Base-by-base conservation (phyloP, 1,140 invertebrate species). In the Sycophila sp. region DNA sequence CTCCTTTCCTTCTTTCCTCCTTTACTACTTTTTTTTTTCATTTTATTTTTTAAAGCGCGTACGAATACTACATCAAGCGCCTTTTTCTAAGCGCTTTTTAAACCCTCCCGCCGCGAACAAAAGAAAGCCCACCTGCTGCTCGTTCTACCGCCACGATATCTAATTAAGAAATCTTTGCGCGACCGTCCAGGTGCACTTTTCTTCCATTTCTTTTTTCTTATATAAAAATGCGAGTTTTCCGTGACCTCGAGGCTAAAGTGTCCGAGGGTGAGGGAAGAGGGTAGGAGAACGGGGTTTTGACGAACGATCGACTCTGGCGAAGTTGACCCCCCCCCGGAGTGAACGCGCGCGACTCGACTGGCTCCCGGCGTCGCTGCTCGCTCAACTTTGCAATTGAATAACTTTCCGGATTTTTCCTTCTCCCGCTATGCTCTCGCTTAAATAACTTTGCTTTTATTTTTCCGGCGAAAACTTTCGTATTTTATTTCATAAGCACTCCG, bases 91-190 rank as follows among this genome's bases (percentile, higher is more conserved):
- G 13, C 38, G 38, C 42, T 8, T n/a, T n/a, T 45, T 19, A 45
- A 45, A 45, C 40, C 8, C 17, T 24, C 34, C n/a, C 55, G 28
- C 15, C 34, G 15, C 30, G 34, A 19, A 38, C 8, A 26, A 49
- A 49, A 10, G 51, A 49, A 17, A 15, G 47, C n/a, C 38, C 13
- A 40, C 13, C 38, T 40, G 38, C 36, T 38, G 36, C 38, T 40
- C 38, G 4, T 13, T 40, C n/a, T 17, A 15, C 17, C 45, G 1
- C 24, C 2, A 40, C 51, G 51, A 45, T 51, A 79, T 81, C 75
- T 81, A 81, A 81, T 81, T 81, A 81, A 78, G 77, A 80, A 81
- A 79, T 80, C 80, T 75, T 80, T 78, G 79, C 75, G 78, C 74
- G 76, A 74, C 68, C 58, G 71, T 75, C 69, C 73, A 67, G 71